Percentiles rank a stretch among this genome's conserved stretches.
These are phyloP conservation scores for Elymnias hypermnestra DNA, from an alignment of 1,140 invertebrate species.

Conservation along the genomic window DNA sequence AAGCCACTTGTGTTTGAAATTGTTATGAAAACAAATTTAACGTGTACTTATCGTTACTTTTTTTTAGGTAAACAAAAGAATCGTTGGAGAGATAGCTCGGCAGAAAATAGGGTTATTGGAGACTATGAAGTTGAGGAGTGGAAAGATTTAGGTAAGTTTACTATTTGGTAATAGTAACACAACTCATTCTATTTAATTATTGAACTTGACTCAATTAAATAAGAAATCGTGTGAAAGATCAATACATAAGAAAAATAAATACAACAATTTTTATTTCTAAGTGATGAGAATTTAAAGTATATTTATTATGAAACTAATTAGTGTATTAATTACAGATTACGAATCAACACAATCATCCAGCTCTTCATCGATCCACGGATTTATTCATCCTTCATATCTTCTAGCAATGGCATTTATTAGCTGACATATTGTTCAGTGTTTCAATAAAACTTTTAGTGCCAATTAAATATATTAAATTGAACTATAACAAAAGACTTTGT, in stretches of 20 bases:
- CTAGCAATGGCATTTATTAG: conserved; percentile 35
- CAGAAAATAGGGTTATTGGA: conserved; percentile 71
- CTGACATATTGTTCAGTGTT: conserved; percentile 36
- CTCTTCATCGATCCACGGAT: conserved; percentile 24
- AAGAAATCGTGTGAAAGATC: too few relatives aligned
- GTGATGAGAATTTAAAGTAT: too few relatives aligned
- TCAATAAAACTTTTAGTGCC: conserved; percentile 14
- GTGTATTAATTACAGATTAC: conserved; percentile 50
- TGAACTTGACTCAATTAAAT: too few relatives aligned
- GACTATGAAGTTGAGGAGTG: conserved; percentile 79
- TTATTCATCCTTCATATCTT: conserved; percentile 16
- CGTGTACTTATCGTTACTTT: conserved; percentile 10
- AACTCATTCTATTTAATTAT: too few relatives aligned
- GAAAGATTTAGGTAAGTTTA: conserved; percentile 76
- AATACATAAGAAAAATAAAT: too few relatives aligned
- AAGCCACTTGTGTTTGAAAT: conserved; percentile 25
- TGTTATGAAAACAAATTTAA: conserved; percentile 15
- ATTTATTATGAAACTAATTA: too few relatives aligned
- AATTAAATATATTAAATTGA: conserved; percentile 41
- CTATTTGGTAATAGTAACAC: too few relatives aligned
- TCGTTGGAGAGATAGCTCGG: conserved; percentile 59
- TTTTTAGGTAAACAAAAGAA: conserved; percentile 61
- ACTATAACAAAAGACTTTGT: neutral
- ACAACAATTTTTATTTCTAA: too few relatives aligned
- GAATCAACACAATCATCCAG: conserved; percentile 60